Evolutionary conservation across 2,113 vertebrate genomes (phyloP).

Genomic region (Cyanoderma ruficeps): DNA sequence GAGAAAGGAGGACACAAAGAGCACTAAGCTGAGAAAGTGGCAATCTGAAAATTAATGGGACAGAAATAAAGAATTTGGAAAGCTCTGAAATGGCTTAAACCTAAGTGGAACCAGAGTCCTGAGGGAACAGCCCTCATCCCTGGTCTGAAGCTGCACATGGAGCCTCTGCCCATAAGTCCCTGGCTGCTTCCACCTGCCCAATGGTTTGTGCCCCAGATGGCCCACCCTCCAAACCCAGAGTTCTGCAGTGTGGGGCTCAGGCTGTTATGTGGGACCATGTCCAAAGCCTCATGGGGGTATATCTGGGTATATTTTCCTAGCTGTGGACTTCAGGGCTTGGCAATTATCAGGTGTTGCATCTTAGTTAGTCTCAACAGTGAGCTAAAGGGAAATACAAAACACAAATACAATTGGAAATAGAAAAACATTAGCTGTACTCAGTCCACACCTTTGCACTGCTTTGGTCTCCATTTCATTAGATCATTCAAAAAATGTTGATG

Average conservation of each 20-base stretch:
- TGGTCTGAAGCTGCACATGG: neutral
- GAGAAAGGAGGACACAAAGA: neutral
- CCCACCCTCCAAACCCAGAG: neutral
- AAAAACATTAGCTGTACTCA: neutral
- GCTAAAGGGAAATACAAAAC: neutral
- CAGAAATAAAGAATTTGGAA: neutral
- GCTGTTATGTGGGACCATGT: fast-evolving
- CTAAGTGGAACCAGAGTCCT: neutral
- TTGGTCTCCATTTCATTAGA: neutral
- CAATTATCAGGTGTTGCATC: neutral
- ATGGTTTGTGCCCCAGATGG: fast-evolving
- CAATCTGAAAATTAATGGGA: neutral
- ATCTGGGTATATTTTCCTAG: neutral
- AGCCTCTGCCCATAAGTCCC: neutral
- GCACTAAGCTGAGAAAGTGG: neutral
- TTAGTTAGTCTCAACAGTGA: neutral
- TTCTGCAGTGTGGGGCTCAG: neutral
- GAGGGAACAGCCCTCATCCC: neutral
- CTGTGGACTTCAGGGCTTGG: neutral
- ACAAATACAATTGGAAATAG: neutral
- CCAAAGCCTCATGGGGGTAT: neutral
- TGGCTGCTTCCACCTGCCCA: neutral
- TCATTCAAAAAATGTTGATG: neutral
- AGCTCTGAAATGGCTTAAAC: neutral
- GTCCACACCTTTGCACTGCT: neutral